Evolutionary conservation across 2,113 vertebrate genomes (phyloP).

Genomic region (Apteryx mantelli): DNA sequence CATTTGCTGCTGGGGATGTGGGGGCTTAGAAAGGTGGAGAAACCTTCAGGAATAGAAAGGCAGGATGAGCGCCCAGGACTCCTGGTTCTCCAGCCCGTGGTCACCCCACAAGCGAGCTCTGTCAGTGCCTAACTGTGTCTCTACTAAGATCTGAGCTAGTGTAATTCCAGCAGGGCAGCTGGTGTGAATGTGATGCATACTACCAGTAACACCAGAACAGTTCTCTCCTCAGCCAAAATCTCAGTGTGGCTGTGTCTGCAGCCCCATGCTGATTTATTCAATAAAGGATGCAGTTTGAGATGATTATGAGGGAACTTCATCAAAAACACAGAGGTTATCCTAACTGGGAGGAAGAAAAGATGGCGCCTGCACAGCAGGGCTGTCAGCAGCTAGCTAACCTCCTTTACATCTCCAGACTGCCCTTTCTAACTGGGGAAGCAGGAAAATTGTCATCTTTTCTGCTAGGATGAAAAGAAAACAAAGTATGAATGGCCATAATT

Average conservation of each 20-base stretch:
- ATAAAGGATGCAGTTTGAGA: neutral
- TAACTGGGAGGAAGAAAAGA: neutral
- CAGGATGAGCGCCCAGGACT: neutral
- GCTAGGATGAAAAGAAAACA: constrained; percentile 57
- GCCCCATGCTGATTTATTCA: neutral
- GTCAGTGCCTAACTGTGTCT: neutral
- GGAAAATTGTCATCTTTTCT: neutral
- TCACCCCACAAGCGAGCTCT: neutral
- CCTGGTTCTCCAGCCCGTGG: neutral
- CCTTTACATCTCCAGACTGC: neutral
- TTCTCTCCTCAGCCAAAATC: neutral
- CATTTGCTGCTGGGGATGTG: neutral
- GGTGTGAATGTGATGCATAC: fast-evolving
- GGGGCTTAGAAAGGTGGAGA: too few species aligned
- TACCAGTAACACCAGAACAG: neutral
- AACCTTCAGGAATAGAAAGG: neutral
- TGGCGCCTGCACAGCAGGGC: neutral
- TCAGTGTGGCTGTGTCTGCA: neutral
- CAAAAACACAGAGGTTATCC: neutral
- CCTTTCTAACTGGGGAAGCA: neutral
- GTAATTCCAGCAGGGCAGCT: neutral
- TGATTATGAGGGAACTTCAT: neutral
- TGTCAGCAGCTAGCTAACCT: neutral
- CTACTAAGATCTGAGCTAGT: neutral
- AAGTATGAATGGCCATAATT: constrained; percentile 75